A percentile compares a stretch with the other conserved stretches of the same genome.
Evolutionary conservation across 1,140 invertebrate genomes (phyloP).

Genomic region (Drosophila kohkoa): DNA sequence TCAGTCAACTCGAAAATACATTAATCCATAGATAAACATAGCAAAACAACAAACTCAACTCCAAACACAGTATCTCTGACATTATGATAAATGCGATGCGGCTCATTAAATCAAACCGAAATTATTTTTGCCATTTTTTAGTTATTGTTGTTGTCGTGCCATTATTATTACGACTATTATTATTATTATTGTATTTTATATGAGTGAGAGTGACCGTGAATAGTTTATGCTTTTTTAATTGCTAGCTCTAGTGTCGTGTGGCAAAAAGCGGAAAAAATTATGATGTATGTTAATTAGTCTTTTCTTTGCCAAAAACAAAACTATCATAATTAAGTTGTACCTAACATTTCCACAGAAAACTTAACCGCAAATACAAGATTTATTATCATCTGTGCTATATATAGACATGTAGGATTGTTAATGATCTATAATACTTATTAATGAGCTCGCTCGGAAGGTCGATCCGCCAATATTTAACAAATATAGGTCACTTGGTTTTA

Average conservation of each 20-base stretch:
- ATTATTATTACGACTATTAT: constrained; percentile 37
- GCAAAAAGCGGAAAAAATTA: constrained; percentile 35
- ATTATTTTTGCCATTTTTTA: constrained; percentile 38
- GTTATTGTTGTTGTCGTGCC: not conserved
- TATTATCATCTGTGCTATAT: constrained; percentile 43
- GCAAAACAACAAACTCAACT: constrained; percentile 22
- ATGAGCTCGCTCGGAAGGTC: constrained; percentile 21
- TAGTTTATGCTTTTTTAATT: constrained; percentile 38
- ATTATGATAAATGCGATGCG: constrained; percentile 69
- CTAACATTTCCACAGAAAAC: constrained; percentile 38
- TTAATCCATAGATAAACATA: constrained; percentile 34
- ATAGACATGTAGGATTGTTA: constrained; percentile 22
- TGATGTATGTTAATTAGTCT: constrained; percentile 73
- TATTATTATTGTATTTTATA: constrained; percentile 51
- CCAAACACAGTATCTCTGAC: constrained; percentile 39
- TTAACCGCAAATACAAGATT: constrained; percentile 35
- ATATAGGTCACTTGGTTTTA: constrained; percentile 23
- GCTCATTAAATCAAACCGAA: constrained; percentile 71
- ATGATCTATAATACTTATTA: constrained; percentile 35
- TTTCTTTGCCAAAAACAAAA: constrained; percentile 25
- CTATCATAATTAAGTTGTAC: constrained; percentile 69
- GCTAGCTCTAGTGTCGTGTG: constrained; percentile 50
- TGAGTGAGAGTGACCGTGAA: constrained; percentile 80
- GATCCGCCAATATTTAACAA: constrained; percentile 10
- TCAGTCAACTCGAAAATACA: constrained; percentile 56